Conservation (phyloP, 1,140 invertebrate species). For the Pygmarrhopalites habei region DNA sequence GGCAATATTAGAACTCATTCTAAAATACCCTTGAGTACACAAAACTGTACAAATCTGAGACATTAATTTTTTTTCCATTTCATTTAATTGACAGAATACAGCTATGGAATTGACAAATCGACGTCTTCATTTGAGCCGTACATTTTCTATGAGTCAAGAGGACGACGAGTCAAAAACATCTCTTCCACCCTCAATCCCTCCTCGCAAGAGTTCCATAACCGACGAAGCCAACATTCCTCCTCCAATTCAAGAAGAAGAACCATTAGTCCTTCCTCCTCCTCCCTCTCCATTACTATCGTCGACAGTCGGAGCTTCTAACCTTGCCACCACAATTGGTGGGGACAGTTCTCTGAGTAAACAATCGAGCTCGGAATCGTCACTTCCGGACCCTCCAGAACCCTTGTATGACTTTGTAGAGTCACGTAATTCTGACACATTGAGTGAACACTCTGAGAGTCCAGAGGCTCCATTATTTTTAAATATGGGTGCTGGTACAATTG, state of each 20-base stretch:
- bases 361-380: constrained; percentile 3
- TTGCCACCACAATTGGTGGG: neutral
- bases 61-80: too few species aligned
- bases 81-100: too few species aligned
- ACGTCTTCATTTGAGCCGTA: constrained; percentile 9
- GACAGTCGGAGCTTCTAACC: neutral
- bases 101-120: neutral
- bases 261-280: neutral
- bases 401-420: constrained; percentile 23
- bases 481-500: constrained; percentile 8
- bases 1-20: too few species aligned
- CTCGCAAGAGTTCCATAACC: neutral
- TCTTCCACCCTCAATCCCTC: neutral
- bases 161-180: neutral
- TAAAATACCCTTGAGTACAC: too few species aligned
- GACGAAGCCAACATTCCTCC: constrained; percentile 13
- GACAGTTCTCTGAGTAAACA: constrained; percentile 10
- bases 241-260: neutral
- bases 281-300: neutral
- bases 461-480: constrained; percentile 10
- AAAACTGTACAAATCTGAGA: too few species aligned
- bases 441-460: constrained; percentile 20
- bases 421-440: constrained; percentile 20
- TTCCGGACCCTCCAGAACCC: constrained; percentile 17
- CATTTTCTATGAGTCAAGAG: constrained; percentile 10